A percentile compares a stretch with the other conserved stretches of the same genome.
Conservation (phyloP, 2,797 vertebrate species). For the Coracias cyanogaster region DNA sequence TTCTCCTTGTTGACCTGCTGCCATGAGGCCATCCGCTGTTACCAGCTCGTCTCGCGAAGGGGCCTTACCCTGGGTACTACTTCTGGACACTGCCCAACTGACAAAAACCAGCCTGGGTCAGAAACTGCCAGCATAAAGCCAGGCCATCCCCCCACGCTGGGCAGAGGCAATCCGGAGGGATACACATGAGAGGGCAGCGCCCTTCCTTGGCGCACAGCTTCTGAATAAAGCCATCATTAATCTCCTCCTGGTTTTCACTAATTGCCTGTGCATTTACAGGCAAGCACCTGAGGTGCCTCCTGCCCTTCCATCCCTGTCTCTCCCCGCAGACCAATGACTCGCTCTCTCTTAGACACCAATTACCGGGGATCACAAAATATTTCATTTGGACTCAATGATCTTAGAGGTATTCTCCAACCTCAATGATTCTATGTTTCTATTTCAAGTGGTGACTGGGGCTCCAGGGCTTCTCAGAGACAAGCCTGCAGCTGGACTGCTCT, state of each 20-base stretch:
- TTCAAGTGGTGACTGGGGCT: not conserved
- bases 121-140: not conserved
- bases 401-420: not conserved
- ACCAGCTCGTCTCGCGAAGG: rapidly evolving
- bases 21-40: not conserved
- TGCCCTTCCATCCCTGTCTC: not conserved
- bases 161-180: not conserved
- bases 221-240: not conserved
- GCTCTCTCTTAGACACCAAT: not conserved
- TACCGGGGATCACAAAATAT: not conserved
- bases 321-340: not conserved
- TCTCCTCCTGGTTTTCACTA: not conserved
- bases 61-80: not conserved
- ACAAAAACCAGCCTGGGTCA: not conserved
- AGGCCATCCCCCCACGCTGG: not conserved
- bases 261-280: not conserved
- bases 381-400: not conserved
- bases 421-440: not conserved
- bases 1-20: not conserved
- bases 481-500: not conserved
- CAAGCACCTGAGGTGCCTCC: not conserved
- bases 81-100: not conserved
- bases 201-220: not conserved
- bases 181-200: rapidly evolving
- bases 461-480: not conserved